Evolutionary conservation across 2,888 invertebrate genomes (phyloP).

Genomic region (Hypena proboscidalis): DNA sequence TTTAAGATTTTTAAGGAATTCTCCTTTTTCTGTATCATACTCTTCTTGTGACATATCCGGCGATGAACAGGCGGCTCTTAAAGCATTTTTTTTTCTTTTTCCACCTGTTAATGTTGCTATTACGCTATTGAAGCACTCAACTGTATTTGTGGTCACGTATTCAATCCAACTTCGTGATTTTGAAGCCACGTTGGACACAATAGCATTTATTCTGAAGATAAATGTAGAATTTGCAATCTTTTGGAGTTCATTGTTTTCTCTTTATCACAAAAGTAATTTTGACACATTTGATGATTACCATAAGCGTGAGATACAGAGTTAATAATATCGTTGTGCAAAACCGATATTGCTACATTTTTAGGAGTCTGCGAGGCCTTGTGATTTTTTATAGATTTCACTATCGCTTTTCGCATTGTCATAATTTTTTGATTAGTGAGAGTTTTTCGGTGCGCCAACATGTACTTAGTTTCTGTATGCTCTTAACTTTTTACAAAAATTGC

Average conservation of each 20-base stretch:
- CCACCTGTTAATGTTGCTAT: constrained; percentile 52
- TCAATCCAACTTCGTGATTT: no score
- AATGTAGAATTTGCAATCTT: constrained; percentile 15
- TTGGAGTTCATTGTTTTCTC: constrained; percentile 15
- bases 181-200: no score
- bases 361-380: constrained; percentile 6
- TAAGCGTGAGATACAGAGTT: no score
- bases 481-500: no score
- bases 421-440: no score
- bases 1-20: constrained; percentile 25
- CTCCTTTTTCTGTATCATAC: constrained; percentile 16
- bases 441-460: no score
- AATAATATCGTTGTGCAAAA: no score
- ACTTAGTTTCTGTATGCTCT: no score
- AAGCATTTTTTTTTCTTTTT: constrained; percentile 50
- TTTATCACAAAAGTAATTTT: constrained; percentile 17
- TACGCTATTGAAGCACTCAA: constrained; percentile 46
- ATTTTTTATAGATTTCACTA: background rate
- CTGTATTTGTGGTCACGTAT: constrained; percentile 44
- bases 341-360: constrained; percentile 4
- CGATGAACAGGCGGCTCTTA: no score
- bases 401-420: constrained; percentile 1
- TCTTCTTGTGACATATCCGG: constrained; percentile 28
- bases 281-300: constrained; percentile 10
- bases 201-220: constrained; percentile 31